A percentile compares a stretch with the other conserved stretches of the same genome.
Conservation (phyloP, 2,113 vertebrate species). For the Perognathus longimembris region DNA sequence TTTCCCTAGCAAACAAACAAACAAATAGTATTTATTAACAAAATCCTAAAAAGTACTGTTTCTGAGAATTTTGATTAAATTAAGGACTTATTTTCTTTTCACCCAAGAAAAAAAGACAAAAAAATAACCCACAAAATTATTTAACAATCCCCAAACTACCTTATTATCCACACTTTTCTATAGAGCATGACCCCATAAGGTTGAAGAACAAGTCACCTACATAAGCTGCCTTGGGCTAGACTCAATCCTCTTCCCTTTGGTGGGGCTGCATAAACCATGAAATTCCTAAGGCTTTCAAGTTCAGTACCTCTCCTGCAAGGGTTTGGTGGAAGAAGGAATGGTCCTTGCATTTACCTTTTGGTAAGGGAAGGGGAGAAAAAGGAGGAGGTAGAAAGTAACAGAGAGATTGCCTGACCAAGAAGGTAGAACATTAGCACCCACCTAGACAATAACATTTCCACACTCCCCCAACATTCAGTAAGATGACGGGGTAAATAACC, state of each 20-base stretch:
- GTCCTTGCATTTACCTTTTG: constrained; percentile 84
- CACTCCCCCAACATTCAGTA: constrained; percentile 71
- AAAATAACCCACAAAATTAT: constrained; percentile 72
- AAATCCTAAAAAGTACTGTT: constrained; percentile 65
- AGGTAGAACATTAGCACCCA: constrained; percentile 80
- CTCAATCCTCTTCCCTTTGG: constrained; percentile 85
- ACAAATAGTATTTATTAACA: constrained; percentile 17
- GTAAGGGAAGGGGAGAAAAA: constrained; percentile 84
- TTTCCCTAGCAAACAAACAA: background rate
- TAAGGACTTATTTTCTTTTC: constrained; percentile 69
- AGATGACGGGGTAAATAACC: constrained; percentile 64
- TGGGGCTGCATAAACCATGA: constrained; percentile 85
- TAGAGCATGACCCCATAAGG: constrained; percentile 80
- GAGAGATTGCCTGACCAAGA: constrained; percentile 84
- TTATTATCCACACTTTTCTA: constrained; percentile 79
- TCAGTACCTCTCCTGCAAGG: constrained; percentile 84
- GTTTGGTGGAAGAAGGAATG: constrained; percentile 83
- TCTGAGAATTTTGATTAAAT: constrained; percentile 43
- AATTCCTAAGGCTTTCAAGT: constrained; percentile 85
- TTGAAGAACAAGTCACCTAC: constrained; percentile 84
- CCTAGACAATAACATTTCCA: constrained; percentile 77
- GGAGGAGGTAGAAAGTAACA: constrained; percentile 84
- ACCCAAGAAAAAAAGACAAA: constrained; percentile 64
- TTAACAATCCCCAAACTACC: constrained; percentile 74
- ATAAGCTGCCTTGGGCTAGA: constrained; percentile 84